Evolutionary conservation across 2,888 invertebrate genomes (phyloP), one percentile per base, ranked within the genome.

Genomic region (Tipula unca): DNA sequence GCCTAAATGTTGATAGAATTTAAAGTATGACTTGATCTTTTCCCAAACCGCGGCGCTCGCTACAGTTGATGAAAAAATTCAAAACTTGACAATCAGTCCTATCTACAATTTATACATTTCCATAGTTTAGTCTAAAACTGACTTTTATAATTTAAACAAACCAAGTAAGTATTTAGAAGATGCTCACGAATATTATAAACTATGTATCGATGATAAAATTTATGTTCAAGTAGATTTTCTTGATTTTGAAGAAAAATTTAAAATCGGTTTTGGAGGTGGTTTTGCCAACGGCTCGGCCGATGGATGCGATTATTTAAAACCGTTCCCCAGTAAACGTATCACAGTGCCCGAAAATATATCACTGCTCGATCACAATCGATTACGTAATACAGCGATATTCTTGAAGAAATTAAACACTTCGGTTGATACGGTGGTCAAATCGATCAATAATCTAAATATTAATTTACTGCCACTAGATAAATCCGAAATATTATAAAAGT

Each of bases 351-450:
- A 99, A 91, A 95, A 96, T 88, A 93, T 98, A 87, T 96, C 98
- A 48, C 92, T 99, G 87, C 91, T 99, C 88, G 99, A 99, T 89
- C 97, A 99, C 89, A 99, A 99, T 87, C 93, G 99, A 89, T 94
- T 99, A 87, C 93, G 99, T 91, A 98, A 98, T 92, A 97, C 91
- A 98, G 99, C 99, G 88, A 99, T 99, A 92, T 99, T 99, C 86
- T 94, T 98, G 91, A 93, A 99, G 91, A 99, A 99, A 93, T 94
- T 99, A 89, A 98, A 98, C 91, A 95, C 97, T 92, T 95, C 96
- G 6, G 95, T 98, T 86, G 97, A 97, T 88, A 96, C 97, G 92
- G 97, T 97, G 0, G 96, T 97, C 87, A 92, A 93, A 87, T 96
- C 97, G 25, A 94, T 98, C 86, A 97, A 97, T 91, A 95, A 95